phyloP scores from a whole-genome alignment of 2,888 invertebrate species.

The Neoscelio sp. region DNA sequence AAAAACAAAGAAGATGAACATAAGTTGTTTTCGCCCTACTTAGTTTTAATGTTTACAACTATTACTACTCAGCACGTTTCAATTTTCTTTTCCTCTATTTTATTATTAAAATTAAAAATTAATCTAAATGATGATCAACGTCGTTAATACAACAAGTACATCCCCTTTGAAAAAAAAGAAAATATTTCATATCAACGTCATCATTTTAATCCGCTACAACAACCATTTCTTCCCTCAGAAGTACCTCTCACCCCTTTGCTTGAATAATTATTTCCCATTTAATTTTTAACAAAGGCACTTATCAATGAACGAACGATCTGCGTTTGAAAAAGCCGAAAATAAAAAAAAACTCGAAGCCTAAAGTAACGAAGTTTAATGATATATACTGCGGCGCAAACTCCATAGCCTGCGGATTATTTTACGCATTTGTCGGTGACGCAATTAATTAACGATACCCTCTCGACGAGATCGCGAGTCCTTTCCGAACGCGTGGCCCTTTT shows the following conservation, averaged over 20 bases:
- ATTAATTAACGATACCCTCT: slow-evolving; percentile 50
- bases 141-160: too few species aligned
- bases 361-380: slow-evolving; percentile 35
- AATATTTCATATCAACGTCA: background rate
- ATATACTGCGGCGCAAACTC: background rate
- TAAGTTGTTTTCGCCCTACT: too few species aligned
- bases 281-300: slow-evolving; percentile 17
- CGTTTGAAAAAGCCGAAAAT: background rate
- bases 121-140: too few species aligned
- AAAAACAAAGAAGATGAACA: too few species aligned
- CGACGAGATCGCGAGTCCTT: slow-evolving; percentile 21
- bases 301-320: slow-evolving; percentile 11
- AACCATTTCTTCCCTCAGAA: background rate
- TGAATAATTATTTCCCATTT: slow-evolving; percentile 13
- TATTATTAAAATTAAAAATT: too few species aligned
- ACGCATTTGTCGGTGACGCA: slow-evolving; percentile 16
- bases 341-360: background rate
- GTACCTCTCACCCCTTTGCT: background rate
- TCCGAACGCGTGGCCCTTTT: slow-evolving; percentile 12
- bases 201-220: background rate
- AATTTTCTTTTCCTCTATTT: too few species aligned
- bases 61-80: too few species aligned
- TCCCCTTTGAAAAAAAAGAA: too few species aligned
- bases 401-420: slow-evolving; percentile 15
- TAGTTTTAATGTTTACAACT: too few species aligned